phyloP scores from a whole-genome alignment of 1,140 invertebrate species.

The Microvelia longipes region DNA sequence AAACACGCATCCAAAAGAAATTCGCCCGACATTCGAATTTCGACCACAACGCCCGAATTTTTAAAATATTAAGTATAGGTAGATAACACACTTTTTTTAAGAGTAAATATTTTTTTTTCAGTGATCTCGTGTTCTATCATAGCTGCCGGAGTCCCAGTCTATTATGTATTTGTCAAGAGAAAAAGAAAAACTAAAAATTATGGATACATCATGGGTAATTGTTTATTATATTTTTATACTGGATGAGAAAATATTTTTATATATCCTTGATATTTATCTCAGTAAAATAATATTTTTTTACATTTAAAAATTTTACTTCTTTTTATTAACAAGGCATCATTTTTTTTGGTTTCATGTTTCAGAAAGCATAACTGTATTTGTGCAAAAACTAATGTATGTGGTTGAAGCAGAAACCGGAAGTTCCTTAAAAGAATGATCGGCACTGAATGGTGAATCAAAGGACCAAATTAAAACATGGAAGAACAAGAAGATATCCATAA shows the following conservation, averaged over 20 bases:
- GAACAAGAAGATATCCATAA: no score
- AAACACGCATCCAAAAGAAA: no score
- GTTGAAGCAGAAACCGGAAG: conserved; percentile 4
- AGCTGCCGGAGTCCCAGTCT: conserved; percentile 36
- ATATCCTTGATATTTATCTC: background rate
- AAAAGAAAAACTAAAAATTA: conserved; percentile 7
- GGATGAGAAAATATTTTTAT: background rate
- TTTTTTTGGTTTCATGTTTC: conserved; percentile 1
- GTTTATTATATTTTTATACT: background rate
- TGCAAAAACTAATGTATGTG: conserved; percentile 13
- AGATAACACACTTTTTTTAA: no score
- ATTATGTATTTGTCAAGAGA: conserved; percentile 31
- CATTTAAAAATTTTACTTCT: background rate
- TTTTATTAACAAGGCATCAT: background rate
- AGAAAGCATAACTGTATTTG: conserved; percentile 11
- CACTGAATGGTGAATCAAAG: background rate
- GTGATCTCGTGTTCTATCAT: conserved; percentile 31
- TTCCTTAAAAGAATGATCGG: background rate
- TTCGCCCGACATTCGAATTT: no score
- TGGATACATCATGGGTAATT: background rate
- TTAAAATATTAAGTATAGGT: no score
- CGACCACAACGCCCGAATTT: no score
- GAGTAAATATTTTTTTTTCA: no score
- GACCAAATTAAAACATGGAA: no score
- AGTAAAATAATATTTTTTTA: background rate